These are phyloP conservation scores for Ia io DNA, from an alignment of 2,113 vertebrate genomes.

Conservation along the genomic window DNA sequence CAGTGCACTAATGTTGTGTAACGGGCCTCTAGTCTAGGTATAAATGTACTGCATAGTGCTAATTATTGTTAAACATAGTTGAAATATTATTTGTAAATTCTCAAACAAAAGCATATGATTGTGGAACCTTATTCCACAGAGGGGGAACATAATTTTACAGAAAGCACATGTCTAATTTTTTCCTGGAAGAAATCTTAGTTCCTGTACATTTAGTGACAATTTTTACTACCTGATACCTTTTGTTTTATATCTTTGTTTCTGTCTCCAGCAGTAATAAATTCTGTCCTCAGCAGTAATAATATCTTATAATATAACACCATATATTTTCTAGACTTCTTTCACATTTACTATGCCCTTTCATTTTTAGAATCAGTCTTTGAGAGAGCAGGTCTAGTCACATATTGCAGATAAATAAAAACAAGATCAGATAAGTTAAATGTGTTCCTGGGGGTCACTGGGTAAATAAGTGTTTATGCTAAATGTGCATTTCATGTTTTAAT, in stretches of 20 bases:
- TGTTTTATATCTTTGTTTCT: background rate
- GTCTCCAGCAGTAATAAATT: background rate
- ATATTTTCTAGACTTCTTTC: slow-evolving; percentile 7
- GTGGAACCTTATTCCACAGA: background rate
- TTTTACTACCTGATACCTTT: background rate
- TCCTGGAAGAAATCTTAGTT: background rate
- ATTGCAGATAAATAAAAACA: background rate
- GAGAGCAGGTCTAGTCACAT: background rate
- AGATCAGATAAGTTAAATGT: background rate
- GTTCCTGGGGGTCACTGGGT: background rate
- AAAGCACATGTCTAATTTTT: background rate
- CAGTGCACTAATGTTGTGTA: too few relatives aligned
- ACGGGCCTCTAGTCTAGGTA: background rate
- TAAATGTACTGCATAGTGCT: background rate
- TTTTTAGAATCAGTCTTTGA: slow-evolving; percentile 36
- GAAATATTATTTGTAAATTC: slow-evolving; percentile 8
- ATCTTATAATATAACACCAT: background rate
- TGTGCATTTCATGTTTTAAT: background rate
- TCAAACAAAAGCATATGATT: background rate
- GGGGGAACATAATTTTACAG: slow-evolving; percentile 6
- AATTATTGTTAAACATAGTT: slow-evolving; percentile 7
- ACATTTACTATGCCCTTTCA: background rate
- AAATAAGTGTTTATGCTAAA: background rate
- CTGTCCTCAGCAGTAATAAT: slow-evolving; percentile 1
- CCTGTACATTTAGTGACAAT: background rate